A percentile compares a stretch with the other conserved stretches of the same genome.
Evolutionary conservation across 2,797 vertebrate species (phyloP).

Genomic region (Lates japonicus): DNA sequence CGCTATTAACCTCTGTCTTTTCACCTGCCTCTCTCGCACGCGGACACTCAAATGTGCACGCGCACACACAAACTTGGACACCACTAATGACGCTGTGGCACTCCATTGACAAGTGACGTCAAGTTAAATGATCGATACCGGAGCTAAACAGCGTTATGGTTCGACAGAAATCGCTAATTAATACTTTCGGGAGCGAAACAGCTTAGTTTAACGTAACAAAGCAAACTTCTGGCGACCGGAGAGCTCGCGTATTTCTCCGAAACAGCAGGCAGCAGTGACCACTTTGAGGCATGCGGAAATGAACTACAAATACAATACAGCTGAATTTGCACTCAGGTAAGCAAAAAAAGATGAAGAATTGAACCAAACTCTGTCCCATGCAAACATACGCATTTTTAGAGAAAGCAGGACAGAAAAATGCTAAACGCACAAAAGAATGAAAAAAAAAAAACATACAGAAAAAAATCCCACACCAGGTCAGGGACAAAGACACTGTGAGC

Average conservation of each 20-base stretch:
- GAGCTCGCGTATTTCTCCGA: slow-evolving; percentile 20
- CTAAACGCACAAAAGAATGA: rapidly evolving
- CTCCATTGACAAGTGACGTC: slow-evolving; percentile 62
- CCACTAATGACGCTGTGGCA: neutral
- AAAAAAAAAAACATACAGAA: neutral
- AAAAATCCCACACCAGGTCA: neutral
- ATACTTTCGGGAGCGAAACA: neutral
- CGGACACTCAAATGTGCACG: neutral
- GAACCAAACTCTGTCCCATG: rapidly evolving
- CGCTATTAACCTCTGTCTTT: neutral
- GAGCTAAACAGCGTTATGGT: neutral
- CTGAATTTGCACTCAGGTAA: slow-evolving; percentile 23
- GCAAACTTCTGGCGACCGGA: slow-evolving; percentile 39
- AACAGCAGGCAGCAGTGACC: slow-evolving; percentile 19
- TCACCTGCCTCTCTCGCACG: slow-evolving; percentile 54
- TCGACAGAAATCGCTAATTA: neutral
- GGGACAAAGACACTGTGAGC: neutral
- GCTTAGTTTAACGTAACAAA: neutral
- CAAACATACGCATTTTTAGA: neutral
- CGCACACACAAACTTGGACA: neutral
- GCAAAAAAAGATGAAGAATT: neutral
- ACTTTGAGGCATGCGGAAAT: slow-evolving; percentile 78
- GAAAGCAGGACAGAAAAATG: neutral
- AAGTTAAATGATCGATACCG: slow-evolving; percentile 39
- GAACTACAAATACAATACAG: slow-evolving; percentile 27